Evolutionary conservation across 92 coral and sea anemone genomes (phyloP).

Genomic region (Porites evermanni): DNA sequence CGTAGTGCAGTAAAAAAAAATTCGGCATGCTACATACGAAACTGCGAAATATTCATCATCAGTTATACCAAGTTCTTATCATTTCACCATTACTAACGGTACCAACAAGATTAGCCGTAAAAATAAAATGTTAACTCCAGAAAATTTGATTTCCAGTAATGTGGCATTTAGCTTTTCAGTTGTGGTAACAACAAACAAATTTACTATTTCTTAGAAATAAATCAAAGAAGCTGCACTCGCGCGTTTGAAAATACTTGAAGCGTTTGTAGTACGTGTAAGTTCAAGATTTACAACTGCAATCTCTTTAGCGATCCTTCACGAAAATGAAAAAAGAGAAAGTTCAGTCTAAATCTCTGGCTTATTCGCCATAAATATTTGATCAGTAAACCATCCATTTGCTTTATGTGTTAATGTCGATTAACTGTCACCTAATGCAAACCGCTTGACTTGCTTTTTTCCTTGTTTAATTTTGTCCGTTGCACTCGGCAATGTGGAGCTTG

Average conservation of each 20-base stretch:
- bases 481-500: slow-evolving; percentile 79
- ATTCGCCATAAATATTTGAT: slow-evolving; percentile 48
- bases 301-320: no score
- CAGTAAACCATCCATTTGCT: slow-evolving; percentile 56
- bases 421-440: slow-evolving; percentile 52
- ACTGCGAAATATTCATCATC: not conserved
- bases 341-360: slow-evolving; percentile 35
- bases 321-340: not conserved
- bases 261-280: no score
- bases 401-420: slow-evolving; percentile 49
- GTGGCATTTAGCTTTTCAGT: slow-evolving; percentile 54
- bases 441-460: slow-evolving; percentile 33
- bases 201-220: slow-evolving; percentile 11
- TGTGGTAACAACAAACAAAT: slow-evolving; percentile 31
- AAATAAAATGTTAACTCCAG: not conserved
- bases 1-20: not conserved
- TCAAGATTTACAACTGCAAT: no score
- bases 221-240: not conserved
- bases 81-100: no score
- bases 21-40: not conserved
- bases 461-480: slow-evolving; percentile 39
- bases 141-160: slow-evolving; percentile 46
- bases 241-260: not conserved
- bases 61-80: not conserved
- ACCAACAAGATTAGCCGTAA: not conserved